Percentiles rank a stretch among this genome's conserved stretches.
Evolutionary conservation across 2,797 vertebrate species (phyloP).

Genomic region (Ataeniobius toweri): DNA sequence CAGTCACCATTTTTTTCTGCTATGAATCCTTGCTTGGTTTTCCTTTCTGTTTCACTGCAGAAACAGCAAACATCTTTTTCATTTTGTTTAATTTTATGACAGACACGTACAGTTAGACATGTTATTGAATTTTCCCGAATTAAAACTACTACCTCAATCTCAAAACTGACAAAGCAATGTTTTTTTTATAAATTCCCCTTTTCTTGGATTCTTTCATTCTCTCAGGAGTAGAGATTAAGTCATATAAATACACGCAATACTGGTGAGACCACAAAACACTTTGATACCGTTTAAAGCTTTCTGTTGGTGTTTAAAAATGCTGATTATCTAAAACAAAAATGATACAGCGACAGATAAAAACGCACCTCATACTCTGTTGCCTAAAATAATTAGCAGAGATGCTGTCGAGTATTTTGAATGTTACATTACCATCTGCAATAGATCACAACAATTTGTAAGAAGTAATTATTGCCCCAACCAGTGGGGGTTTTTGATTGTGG

Average conservation of each 20-base stretch:
- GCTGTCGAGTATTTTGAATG: constrained; percentile 16
- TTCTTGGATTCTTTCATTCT: constrained; percentile 2
- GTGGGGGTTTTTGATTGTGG: too few species aligned
- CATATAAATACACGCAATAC: not conserved
- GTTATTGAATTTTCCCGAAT: constrained; percentile 9
- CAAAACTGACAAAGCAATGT: not conserved
- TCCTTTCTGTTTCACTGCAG: not conserved
- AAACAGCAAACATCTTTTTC: not conserved
- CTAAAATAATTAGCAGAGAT: constrained; percentile 16
- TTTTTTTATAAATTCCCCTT: constrained; percentile 2
- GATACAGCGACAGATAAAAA: constrained; percentile 8
- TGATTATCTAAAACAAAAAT: constrained; percentile 3
- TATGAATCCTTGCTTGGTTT: not conserved
- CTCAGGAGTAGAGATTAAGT: constrained; percentile 12
- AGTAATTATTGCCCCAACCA: too few species aligned
- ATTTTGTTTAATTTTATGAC: not conserved
- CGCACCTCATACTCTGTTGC: not conserved
- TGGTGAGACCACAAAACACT: constrained; percentile 11
- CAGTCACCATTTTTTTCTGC: not conserved
- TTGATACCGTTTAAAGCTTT: not conserved
- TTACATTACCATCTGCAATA: too few species aligned
- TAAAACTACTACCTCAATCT: constrained; percentile 16
- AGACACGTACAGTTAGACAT: constrained; percentile 9
- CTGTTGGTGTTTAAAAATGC: constrained; percentile 23
- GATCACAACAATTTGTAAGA: too few species aligned